phyloP scores from a whole-genome alignment of 1,140 invertebrate genomes.

The Colletes gigas region DNA sequence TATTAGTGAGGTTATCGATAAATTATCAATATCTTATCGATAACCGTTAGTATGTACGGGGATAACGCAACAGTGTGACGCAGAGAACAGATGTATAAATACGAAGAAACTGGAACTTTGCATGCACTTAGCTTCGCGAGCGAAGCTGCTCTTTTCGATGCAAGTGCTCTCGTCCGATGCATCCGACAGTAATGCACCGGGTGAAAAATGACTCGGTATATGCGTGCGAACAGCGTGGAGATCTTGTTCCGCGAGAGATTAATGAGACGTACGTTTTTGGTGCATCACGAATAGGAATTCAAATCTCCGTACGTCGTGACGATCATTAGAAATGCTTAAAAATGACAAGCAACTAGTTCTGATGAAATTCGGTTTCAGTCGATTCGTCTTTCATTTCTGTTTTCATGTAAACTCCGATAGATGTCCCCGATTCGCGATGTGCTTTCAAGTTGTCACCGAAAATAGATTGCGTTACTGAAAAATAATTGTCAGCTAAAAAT shows the following conservation, averaged over 20 bases:
- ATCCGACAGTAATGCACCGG: conserved; percentile 19
- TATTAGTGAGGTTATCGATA: too few species aligned
- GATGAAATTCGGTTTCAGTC: too few species aligned
- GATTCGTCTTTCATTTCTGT: too few species aligned
- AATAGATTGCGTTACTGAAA: neutral
- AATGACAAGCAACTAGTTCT: neutral
- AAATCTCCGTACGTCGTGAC: neutral
- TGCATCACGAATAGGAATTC: neutral
- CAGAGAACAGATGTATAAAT: neutral
- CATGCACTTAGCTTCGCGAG: neutral
- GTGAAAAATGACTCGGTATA: conserved; percentile 15
- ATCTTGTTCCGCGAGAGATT: neutral
- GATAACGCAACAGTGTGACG: neutral
- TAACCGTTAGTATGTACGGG: neutral
- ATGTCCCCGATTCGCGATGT: neutral
- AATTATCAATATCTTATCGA: too few species aligned
- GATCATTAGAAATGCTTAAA: neutral
- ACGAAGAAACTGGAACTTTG: neutral
- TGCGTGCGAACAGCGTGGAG: neutral
- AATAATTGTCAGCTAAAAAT: neutral
- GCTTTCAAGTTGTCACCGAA: neutral
- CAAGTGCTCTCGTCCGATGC: neutral
- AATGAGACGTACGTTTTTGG: conserved; percentile 3
- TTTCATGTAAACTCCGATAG: neutral
- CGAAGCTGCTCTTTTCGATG: neutral